Base-by-base conservation (phyloP, 2,888 invertebrate species). In the Calameuta idolon region DNA sequence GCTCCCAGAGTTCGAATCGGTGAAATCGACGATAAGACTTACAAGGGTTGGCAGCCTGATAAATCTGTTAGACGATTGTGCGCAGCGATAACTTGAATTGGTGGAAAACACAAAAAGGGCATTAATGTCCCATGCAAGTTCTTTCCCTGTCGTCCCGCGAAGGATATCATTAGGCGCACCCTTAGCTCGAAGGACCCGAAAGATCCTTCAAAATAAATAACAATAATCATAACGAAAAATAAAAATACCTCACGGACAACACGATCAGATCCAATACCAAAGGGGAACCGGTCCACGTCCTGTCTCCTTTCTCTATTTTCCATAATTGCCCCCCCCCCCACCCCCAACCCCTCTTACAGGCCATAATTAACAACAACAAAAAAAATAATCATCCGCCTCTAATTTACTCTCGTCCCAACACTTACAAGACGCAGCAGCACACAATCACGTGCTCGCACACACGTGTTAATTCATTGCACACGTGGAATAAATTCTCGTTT, bases 61-160 rank as follows among this genome's bases (percentile, higher is more conserved):
- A 23, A 55, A 55, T 55, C 55, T 23, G 9, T 55, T 23, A 1
- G 55, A 23, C 23, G 55, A 15, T 55, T 55, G 55, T 9, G 23
- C 23, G 55, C 2, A 23, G 55, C 80, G 82, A 85, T 85, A 85
- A 85, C 85, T 85, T 33, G 15, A 11, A 12, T 15, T 15, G 30
- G 71, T 33, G 81, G 80, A 76, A 86, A 83, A 85, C 85, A 85
- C 81, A 85, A 86, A 86, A 86, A 85, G 80, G 82, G 86, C 85
- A 85, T 85, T 85, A 85, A 85, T 83, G 83, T 81, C 78, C 23
- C 55, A 55, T 23, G 23, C 55, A 1, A 55, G 55, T 55, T 23
- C 55, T 55, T 23, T 55, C 55, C 55, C 55, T 23, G 55, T 23
- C 23, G 55, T 55, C 55, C 23, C 55, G 23, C 55, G 9, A 55